Evolutionary conservation across 1,140 invertebrate species (phyloP).

Genomic region (Homalodisca vitripennis): DNA sequence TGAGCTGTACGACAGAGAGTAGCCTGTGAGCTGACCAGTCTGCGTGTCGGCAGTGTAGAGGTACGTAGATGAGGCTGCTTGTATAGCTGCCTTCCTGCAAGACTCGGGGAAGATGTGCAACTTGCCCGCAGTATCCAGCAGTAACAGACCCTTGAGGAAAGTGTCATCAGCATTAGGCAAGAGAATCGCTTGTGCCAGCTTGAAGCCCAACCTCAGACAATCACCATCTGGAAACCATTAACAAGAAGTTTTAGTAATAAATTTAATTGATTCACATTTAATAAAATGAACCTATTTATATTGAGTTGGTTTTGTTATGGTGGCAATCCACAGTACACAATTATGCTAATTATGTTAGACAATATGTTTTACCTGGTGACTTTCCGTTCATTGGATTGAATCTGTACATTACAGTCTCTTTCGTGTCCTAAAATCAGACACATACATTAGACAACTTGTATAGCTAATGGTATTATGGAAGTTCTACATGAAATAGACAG

Average conservation of each 20-base stretch:
- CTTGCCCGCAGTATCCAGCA: conserved; percentile 70
- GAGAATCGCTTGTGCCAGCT: conserved; percentile 71
- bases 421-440: no score
- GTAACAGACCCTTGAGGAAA: conserved; percentile 73
- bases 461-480: no score
- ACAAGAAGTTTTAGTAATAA: not conserved
- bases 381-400: no score
- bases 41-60: conserved; percentile 68
- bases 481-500: no score
- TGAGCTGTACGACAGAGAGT: conserved; percentile 51
- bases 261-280: conserved; percentile 2
- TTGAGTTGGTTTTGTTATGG: no score
- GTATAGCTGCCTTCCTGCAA: conserved; percentile 51
- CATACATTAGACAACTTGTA: no score
- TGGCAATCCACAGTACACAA: no score
- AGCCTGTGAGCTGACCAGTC: conserved; percentile 67
- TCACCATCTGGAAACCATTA: not conserved
- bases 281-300: conserved; percentile 26
- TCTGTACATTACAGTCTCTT: no score
- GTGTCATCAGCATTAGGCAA: conserved; percentile 67
- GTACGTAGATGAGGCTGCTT: conserved; percentile 59
- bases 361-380: no score
- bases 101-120: conserved; percentile 67
- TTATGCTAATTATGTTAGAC: no score
- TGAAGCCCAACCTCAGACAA: conserved; percentile 58